Evolutionary conservation across 2,888 invertebrate genomes (phyloP).

Genomic region (Andrena chrysosceles): DNA sequence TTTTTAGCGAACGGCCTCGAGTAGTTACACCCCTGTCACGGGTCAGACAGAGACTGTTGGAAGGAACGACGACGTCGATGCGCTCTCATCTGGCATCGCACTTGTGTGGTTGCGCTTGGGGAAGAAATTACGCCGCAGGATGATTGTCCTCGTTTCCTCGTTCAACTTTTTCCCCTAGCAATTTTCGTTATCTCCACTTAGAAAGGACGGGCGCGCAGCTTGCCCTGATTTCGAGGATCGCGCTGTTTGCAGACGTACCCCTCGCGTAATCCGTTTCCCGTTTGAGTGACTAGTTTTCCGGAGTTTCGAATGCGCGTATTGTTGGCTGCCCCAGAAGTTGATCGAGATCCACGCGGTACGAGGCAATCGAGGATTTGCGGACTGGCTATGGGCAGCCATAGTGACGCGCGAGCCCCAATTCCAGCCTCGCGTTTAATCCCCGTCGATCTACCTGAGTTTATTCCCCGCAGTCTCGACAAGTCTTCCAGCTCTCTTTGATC

Average conservation of each 20-base stretch:
- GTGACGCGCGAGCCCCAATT: slow-evolving; percentile 41
- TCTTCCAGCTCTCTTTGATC: slow-evolving; percentile 69
- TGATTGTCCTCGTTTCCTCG: too few species aligned
- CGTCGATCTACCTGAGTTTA: slow-evolving; percentile 62
- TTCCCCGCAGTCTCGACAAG: slow-evolving; percentile 61
- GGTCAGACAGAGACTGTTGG: neutral
- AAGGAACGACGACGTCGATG: neutral
- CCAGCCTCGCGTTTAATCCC: slow-evolving; percentile 57
- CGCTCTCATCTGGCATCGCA: neutral
- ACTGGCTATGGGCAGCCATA: slow-evolving; percentile 48
- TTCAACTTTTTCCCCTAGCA: neutral
- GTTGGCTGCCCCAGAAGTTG: neutral
- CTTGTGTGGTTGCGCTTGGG: neutral
- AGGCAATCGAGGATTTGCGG: neutral
- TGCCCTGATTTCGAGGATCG: neutral
- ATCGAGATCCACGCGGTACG: neutral
- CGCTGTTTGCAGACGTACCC: too few species aligned
- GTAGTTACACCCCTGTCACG: neutral
- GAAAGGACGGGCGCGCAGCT: neutral
- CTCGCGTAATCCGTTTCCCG: too few species aligned
- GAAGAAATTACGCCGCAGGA: neutral
- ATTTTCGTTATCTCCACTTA: too few species aligned
- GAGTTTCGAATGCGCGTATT: neutral
- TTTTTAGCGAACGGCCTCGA: neutral
- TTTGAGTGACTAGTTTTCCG: slow-evolving; percentile 2